Conservation (phyloP, 2,797 vertebrate species). For the Lagorchestes hirsutus region DNA sequence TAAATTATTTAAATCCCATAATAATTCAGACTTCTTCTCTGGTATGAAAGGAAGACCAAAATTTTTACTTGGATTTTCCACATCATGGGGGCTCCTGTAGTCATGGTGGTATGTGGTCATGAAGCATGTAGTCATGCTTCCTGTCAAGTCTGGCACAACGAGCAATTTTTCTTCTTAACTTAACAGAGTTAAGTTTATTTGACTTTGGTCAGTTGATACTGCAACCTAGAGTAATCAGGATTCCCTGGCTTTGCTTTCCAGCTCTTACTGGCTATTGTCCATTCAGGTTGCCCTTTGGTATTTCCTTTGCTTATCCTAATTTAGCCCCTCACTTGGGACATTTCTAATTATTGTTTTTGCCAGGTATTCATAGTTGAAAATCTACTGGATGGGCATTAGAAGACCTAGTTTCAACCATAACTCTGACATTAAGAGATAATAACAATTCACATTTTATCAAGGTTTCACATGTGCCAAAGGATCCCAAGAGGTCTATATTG, state of each 20-base stretch:
- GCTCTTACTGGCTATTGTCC: not conserved
- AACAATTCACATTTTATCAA: not conserved
- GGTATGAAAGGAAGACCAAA: not conserved
- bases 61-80: not conserved
- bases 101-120: too few species aligned
- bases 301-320: not conserved
- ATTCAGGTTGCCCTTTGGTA: not conserved
- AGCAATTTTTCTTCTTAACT: not conserved
- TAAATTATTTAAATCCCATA: not conserved
- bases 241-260: not conserved
- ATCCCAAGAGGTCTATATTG: not conserved
- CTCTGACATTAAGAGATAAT: not conserved
- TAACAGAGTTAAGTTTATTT: not conserved
- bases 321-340: not conserved
- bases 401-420: not conserved
- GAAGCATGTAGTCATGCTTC: not conserved
- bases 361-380: not conserved
- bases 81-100: not conserved
- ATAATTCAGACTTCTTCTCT: not conserved
- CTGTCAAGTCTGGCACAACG: not conserved
- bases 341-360: not conserved
- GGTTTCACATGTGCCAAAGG: not conserved
- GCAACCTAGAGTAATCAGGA: not conserved
- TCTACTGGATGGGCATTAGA: not conserved
- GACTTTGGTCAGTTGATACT: not conserved